These are phyloP conservation scores for Phyllotreta cruciferae DNA, from an alignment of 2,888 invertebrate species.

Conservation along the genomic window DNA sequence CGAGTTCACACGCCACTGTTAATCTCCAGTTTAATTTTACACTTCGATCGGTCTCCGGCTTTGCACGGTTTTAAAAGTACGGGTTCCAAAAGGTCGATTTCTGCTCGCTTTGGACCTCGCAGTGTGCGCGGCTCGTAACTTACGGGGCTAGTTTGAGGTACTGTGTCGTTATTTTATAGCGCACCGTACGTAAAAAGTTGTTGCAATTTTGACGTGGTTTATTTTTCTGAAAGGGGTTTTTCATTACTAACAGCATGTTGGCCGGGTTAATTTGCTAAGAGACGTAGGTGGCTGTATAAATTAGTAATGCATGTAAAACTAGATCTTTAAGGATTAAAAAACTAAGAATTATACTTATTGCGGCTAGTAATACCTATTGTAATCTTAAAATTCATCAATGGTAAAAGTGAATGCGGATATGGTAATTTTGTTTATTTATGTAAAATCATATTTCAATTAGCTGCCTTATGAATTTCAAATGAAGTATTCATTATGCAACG, in stretches of 20 bases:
- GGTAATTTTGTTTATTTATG: slow-evolving; percentile 8
- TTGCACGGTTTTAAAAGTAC: slow-evolving; percentile 21
- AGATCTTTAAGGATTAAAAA: not conserved
- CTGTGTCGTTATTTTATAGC: slow-evolving; percentile 54
- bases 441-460: slow-evolving; percentile 10
- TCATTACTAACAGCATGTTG: slow-evolving; percentile 41
- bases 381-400: too few relatives aligned
- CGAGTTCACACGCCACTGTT: slow-evolving; percentile 7
- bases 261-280: not conserved
- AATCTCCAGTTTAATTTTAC: slow-evolving; percentile 14
- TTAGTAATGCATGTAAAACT: too few relatives aligned
- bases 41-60: slow-evolving; percentile 10
- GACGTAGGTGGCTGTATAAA: too few relatives aligned
- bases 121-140: slow-evolving; percentile 52
- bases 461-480: slow-evolving; percentile 13
- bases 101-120: slow-evolving; percentile 29
- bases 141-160: slow-evolving; percentile 55
- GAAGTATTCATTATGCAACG: slow-evolving; percentile 6
- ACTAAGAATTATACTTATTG: not conserved
- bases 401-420: not conserved
- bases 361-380: too few relatives aligned
- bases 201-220: slow-evolving; percentile 56
- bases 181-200: slow-evolving; percentile 51
- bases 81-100: slow-evolving; percentile 20
- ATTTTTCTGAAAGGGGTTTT: slow-evolving; percentile 46